phyloP scores from a whole-genome alignment of 2,888 invertebrate species.

The Pimpla rufipes region DNA sequence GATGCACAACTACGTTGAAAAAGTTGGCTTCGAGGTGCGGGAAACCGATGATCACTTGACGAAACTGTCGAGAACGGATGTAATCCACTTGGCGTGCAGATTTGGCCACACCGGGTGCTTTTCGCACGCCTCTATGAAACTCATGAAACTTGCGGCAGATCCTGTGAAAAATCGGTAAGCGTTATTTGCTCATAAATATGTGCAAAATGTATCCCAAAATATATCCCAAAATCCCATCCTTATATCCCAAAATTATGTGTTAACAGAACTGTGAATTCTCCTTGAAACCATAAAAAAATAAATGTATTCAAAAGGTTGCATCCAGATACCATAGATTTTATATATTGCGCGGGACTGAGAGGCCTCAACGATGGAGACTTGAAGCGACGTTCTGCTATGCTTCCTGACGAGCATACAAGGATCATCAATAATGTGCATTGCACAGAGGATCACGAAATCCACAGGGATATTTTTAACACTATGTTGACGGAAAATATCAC shows the following conservation, averaged over 20 bases:
- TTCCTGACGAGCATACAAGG: not conserved
- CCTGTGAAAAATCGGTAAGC: conserved; percentile 58
- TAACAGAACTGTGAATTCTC: no score
- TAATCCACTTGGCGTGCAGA: conserved; percentile 82
- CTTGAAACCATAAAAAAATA: no score
- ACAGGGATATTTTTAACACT: conserved; percentile 69
- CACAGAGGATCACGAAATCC: conserved; percentile 83
- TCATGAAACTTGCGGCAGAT: conserved; percentile 54
- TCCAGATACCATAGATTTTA: conserved; percentile 83
- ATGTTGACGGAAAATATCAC: not conserved
- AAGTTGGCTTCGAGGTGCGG: conserved; percentile 75
- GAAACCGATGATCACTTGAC: conserved; percentile 76
- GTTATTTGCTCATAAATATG: not conserved
- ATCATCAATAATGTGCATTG: conserved; percentile 82
- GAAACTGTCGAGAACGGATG: conserved; percentile 74
- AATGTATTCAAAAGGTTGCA: conserved; percentile 83
- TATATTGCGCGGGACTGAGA: conserved; percentile 86
- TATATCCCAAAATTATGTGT: not conserved
- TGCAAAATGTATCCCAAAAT: no score
- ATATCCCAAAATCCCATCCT: no score
- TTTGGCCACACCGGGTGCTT: conserved; percentile 82
- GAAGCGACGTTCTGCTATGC: no score
- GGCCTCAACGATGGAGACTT: conserved; percentile 58
- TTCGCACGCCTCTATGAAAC: conserved; percentile 73
- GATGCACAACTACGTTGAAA: conserved; percentile 76